These are phyloP conservation scores for Eupeodes luniger DNA, from an alignment of 2,888 invertebrate genomes.

Conservation along the genomic window DNA sequence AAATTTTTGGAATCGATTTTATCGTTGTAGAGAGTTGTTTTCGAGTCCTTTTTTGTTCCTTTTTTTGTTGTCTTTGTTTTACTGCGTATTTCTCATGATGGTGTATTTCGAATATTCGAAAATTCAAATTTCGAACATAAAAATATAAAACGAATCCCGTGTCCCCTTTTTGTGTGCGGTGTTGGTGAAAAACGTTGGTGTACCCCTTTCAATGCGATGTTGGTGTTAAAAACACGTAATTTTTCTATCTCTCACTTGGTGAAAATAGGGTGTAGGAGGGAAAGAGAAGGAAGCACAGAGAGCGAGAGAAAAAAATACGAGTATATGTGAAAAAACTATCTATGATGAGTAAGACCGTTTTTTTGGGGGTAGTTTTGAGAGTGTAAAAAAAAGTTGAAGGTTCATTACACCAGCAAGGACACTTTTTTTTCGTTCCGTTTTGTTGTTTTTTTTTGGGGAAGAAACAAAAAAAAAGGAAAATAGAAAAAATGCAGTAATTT, in stretches of 20 bases:
- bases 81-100: constrained; percentile 64
- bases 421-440: constrained; percentile 34
- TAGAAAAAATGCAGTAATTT: constrained; percentile 68
- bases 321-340: constrained; percentile 6
- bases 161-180: constrained; percentile 1
- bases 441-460: neutral
- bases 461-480: neutral
- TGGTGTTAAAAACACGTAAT: constrained; percentile 44
- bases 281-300: neutral
- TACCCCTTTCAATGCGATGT: constrained; percentile 36
- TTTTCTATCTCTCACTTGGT: neutral
- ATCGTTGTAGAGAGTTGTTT: constrained; percentile 11
- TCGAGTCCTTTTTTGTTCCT: neutral
- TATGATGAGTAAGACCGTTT: constrained; percentile 26
- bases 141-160: neutral
- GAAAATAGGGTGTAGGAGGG: neutral
- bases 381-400: constrained; percentile 74
- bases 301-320: neutral
- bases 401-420: constrained; percentile 78
- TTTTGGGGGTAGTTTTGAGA: neutral
- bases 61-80: constrained; percentile 48
- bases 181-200: constrained; percentile 21
- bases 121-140: constrained; percentile 42
- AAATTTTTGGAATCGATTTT: constrained; percentile 69
- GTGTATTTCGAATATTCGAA: constrained; percentile 50